A percentile compares a stretch with the other conserved stretches of the same genome.
Evolutionary conservation across 2,113 vertebrate species (phyloP).

Genomic region (Neopipo cinnamomea): DNA sequence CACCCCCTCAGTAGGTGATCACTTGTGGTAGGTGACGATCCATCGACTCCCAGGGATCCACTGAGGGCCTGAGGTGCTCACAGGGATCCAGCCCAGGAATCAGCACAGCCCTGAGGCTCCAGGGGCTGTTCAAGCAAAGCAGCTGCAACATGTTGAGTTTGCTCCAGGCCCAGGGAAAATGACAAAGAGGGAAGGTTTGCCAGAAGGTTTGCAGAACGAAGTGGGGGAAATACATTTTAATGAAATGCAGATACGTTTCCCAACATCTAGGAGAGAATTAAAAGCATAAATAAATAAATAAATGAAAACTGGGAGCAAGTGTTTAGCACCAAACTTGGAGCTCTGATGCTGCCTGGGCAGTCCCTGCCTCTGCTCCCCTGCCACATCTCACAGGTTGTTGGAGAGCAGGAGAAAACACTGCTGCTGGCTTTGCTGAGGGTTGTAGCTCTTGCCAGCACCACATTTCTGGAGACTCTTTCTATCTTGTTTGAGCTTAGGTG

Average conservation of each 20-base stretch:
- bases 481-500: rapidly evolving
- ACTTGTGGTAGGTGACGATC: background rate
- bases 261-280: slow-evolving; percentile 40
- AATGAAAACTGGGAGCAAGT: background rate
- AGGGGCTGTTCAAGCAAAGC: background rate
- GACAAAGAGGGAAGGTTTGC: background rate
- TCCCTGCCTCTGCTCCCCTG: background rate
- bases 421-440: background rate
- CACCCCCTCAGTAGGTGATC: background rate
- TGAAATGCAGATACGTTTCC: slow-evolving; percentile 56
- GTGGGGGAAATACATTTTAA: slow-evolving; percentile 47
- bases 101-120: background rate
- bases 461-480: background rate
- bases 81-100: background rate
- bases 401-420: background rate
- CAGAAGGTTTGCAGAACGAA: slow-evolving; percentile 40
- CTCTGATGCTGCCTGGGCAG: background rate
- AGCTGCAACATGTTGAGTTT: background rate
- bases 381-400: rapidly evolving
- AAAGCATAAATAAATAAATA: slow-evolving; percentile 60
- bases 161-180: slow-evolving; percentile 11
- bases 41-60: rapidly evolving
- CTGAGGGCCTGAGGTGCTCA: background rate
- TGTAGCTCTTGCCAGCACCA: background rate
- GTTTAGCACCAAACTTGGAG: background rate